Evolutionary conservation across 2,797 vertebrate species (phyloP).

Genomic region (Coregonus sp.): DNA sequence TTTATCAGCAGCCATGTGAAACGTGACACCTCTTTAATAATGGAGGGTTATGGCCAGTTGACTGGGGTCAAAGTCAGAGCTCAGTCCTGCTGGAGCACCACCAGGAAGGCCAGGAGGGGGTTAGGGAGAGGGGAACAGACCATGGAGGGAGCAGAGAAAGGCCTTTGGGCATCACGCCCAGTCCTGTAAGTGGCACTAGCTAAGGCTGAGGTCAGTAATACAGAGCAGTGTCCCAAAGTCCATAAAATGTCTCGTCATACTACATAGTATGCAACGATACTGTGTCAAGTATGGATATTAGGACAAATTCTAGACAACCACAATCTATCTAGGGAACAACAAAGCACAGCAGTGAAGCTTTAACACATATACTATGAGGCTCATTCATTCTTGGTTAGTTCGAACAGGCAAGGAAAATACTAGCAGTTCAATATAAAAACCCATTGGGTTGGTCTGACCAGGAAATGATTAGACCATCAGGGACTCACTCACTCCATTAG

Average conservation of each 20-base stretch:
- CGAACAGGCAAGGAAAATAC: slow-evolving; percentile 45
- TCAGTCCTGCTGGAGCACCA: not conserved
- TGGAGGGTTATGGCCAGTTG: slow-evolving; percentile 46
- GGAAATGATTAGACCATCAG: not conserved
- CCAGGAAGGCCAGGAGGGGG: not conserved
- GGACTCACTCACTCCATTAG: slow-evolving; percentile 57
- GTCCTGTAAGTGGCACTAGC: slow-evolving; percentile 10
- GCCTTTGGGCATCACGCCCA: slow-evolving; percentile 41
- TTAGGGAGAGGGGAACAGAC: not conserved
- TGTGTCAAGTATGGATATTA: not conserved
- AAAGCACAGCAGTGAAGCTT: not conserved
- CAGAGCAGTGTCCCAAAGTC: not conserved
- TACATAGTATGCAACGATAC: not conserved
- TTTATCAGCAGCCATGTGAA: slow-evolving; percentile 71
- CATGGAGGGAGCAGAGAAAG: slow-evolving; percentile 41
- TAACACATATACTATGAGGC: slow-evolving; percentile 4
- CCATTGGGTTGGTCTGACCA: not conserved
- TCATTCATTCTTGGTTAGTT: slow-evolving; percentile 51
- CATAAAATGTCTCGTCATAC: too few relatives aligned
- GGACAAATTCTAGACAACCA: not conserved
- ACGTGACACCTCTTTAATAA: slow-evolving; percentile 62
- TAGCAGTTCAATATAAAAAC: not conserved
- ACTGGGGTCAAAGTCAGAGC: slow-evolving; percentile 34
- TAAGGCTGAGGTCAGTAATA: slow-evolving; percentile 35
- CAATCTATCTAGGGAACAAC: slow-evolving; percentile 2